These are phyloP conservation scores for Paramisgurnus dabryanus DNA, from an alignment of 2,113 vertebrate genomes.

Conservation along the genomic window DNA sequence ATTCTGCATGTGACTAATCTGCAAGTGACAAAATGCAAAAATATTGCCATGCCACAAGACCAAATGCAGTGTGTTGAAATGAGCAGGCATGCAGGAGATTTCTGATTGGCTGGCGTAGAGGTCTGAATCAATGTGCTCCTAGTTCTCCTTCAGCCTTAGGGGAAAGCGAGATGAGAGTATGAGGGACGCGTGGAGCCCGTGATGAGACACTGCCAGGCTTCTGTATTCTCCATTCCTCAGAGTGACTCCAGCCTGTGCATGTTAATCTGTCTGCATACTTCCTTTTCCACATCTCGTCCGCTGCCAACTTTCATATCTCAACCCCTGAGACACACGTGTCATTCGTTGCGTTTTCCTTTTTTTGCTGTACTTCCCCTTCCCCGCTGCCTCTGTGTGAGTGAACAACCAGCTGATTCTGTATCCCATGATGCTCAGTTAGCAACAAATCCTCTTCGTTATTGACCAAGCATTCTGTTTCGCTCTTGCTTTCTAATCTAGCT, in stretches of 20 bases:
- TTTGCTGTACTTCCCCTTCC: background rate
- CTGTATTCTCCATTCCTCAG: constrained; percentile 40
- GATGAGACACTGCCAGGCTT: constrained; percentile 43
- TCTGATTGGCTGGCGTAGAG: constrained; percentile 30
- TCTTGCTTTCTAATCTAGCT: constrained; percentile 22
- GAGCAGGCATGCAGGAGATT: constrained; percentile 18
- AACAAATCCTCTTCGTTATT: constrained; percentile 14
- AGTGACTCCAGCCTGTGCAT: constrained; percentile 39
- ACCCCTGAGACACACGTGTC: constrained; percentile 12
- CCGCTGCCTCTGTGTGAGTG: constrained; percentile 21
- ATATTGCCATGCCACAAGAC: background rate
- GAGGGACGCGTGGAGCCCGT: constrained; percentile 37
- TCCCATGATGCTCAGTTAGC: constrained; percentile 15
- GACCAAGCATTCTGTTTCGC: constrained; percentile 18
- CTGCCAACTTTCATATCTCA: constrained; percentile 47
- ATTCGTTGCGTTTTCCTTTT: constrained; percentile 10
- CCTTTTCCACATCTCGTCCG: constrained; percentile 52
- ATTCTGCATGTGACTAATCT: too few relatives aligned
- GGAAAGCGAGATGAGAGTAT: background rate
- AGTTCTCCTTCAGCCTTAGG: constrained; percentile 13
- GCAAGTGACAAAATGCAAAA: background rate
- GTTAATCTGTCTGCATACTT: constrained; percentile 44
- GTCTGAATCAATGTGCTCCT: constrained; percentile 8
- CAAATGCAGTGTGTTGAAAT: constrained; percentile 27
- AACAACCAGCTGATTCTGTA: constrained; percentile 9